A percentile compares a stretch with the other conserved stretches of the same genome.
Evolutionary conservation across 2,888 invertebrate genomes (phyloP).

Genomic region (Chymomyza procnemis): DNA sequence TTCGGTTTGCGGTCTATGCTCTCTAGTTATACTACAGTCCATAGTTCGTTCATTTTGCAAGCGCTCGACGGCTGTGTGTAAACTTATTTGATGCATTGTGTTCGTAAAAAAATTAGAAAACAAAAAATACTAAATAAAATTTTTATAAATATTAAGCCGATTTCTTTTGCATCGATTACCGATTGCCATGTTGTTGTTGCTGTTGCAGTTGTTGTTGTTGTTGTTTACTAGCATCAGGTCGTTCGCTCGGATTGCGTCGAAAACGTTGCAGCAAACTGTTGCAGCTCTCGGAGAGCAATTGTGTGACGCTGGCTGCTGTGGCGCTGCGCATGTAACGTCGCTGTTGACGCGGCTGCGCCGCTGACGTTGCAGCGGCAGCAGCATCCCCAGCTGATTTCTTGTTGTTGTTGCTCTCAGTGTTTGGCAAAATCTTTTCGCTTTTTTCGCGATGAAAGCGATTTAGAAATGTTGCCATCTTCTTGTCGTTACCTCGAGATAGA

Average conservation of each 20-base stretch:
- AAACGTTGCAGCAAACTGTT: constrained; percentile 90
- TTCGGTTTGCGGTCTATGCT: no score
- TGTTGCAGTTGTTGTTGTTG: constrained; percentile 48
- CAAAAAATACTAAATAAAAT: constrained; percentile 50
- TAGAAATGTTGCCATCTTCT: constrained; percentile 72
- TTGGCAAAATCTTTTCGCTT: constrained; percentile 72
- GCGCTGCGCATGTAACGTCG: constrained; percentile 88
- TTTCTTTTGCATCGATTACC: constrained; percentile 71
- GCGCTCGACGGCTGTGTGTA: neutral
- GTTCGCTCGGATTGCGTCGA: constrained; percentile 88
- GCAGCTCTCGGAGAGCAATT: constrained; percentile 91
- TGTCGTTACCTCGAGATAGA: neutral
- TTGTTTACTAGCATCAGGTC: constrained; percentile 79
- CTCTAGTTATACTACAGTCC: no score
- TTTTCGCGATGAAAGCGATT: constrained; percentile 76
- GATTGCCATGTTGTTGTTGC: constrained; percentile 58
- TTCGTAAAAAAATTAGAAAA: constrained; percentile 22
- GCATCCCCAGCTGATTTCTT: constrained; percentile 31
- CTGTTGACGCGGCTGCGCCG: constrained; percentile 80
- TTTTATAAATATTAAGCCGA: constrained; percentile 55
- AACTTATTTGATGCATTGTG: neutral
- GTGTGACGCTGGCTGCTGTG: constrained; percentile 89
- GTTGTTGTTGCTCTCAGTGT: constrained; percentile 41
- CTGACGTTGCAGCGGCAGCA: constrained; percentile 35
- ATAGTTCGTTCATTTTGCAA: no score